phyloP scores from a whole-genome alignment of 2,113 vertebrate genomes.

The Pollimyrus isidori region DNA sequence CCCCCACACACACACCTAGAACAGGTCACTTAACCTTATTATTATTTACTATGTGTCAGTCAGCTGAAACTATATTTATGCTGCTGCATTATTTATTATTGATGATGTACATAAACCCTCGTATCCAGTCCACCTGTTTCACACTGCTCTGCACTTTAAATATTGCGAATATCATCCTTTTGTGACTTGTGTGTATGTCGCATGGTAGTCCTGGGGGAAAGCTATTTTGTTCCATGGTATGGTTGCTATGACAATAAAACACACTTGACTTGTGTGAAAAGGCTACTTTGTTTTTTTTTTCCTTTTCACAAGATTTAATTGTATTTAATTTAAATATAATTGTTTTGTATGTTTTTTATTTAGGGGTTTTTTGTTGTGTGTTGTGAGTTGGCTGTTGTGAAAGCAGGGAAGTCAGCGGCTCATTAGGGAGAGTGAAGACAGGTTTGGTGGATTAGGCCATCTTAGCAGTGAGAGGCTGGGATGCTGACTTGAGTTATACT shows the following conservation, averaged over 20 bases:
- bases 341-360: no score
- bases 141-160: background rate
- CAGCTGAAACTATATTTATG: background rate
- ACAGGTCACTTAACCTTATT: background rate
- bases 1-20: background rate
- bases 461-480: no score
- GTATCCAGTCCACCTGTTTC: background rate
- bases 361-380: no score
- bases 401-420: no score
- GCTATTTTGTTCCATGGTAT: background rate
- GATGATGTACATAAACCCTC: background rate
- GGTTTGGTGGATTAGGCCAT: no score
- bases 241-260: background rate
- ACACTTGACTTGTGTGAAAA: background rate
- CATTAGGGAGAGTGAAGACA: no score
- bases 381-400: no score
- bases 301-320: no score
- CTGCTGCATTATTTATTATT: background rate
- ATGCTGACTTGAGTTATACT: no score
- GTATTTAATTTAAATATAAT: no score
- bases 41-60: background rate
- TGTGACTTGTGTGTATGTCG: background rate
- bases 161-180: background rate
- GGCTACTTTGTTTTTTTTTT: no score
- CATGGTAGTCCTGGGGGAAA: background rate